phyloP scores from a whole-genome alignment of 2,113 vertebrate genomes.

The Muntiacus muntjak region DNA sequence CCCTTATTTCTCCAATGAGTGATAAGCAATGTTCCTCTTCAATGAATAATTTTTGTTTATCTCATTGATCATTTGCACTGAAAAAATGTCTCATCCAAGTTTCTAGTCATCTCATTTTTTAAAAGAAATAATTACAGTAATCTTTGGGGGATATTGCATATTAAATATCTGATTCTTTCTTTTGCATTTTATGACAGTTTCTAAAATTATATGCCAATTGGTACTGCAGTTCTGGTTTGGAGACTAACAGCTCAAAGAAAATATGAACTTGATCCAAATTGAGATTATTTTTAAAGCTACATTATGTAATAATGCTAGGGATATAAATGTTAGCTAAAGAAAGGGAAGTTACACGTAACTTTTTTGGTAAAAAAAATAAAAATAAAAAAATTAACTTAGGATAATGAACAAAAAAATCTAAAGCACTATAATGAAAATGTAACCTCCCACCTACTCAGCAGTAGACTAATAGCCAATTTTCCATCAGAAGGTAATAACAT shows the following conservation, averaged over 20 bases:
- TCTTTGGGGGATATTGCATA: not conserved
- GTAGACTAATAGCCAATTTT: not conserved
- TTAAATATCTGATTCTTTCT: slow-evolving; percentile 16
- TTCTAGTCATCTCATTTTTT: not conserved
- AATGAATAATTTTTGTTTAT: not conserved
- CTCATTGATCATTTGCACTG: not conserved
- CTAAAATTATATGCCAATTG: slow-evolving; percentile 27
- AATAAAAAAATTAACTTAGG: not conserved
- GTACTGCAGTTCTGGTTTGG: slow-evolving; percentile 22
- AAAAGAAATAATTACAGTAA: slow-evolving; percentile 27
- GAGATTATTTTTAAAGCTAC: slow-evolving; percentile 65
- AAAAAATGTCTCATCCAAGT: not conserved
- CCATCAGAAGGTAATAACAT: not conserved
- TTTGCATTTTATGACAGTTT: slow-evolving; percentile 33
- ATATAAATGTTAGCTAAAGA: slow-evolving; percentile 21
- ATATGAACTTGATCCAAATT: slow-evolving; percentile 57
- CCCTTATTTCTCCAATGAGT: not conserved
- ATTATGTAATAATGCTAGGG: slow-evolving; percentile 36
- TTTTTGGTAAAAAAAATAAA: not conserved
- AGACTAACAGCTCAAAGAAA: slow-evolving; percentile 64
- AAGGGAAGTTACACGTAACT: not conserved
- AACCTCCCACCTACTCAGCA: not conserved
- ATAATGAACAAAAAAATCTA: not conserved
- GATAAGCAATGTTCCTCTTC: not conserved
- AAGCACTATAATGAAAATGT: not conserved